phyloP scores from a whole-genome alignment of 2,797 vertebrate species.

The Trichosurus vulpecula region DNA sequence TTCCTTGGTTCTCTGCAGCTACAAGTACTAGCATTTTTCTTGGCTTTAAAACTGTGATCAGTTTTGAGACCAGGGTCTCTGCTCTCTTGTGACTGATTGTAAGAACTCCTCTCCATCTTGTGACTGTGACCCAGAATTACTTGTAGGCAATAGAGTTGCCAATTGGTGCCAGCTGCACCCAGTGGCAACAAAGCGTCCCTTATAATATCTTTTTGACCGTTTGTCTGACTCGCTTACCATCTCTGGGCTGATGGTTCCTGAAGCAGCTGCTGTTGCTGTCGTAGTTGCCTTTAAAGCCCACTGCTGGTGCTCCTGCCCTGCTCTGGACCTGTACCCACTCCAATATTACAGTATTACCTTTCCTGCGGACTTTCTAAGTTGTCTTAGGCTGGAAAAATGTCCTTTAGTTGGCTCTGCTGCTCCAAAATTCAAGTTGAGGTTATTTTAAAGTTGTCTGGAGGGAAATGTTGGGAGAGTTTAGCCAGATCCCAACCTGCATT shows the following conservation, averaged over 20 bases:
- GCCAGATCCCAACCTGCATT: no score
- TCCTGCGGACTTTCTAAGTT: neutral
- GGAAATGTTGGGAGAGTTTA: neutral
- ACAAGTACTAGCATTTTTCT: neutral
- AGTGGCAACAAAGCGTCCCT: neutral
- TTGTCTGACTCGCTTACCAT: neutral
- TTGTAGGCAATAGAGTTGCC: neutral
- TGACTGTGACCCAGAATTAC: neutral
- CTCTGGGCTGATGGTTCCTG: neutral
- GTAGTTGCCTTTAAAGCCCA: neutral
- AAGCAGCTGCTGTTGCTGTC: neutral
- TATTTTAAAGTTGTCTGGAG: neutral
- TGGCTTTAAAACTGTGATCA: neutral
- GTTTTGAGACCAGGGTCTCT: neutral
- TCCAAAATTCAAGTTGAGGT: neutral
- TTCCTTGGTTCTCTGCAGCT: neutral
- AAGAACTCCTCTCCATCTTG: neutral
- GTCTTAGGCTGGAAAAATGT: neutral
- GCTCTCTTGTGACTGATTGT: neutral
- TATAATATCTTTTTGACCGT: neutral
- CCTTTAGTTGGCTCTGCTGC: neutral
- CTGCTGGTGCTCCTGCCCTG: neutral
- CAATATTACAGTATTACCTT: neutral
- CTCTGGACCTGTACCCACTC: neutral
- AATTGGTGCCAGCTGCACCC: neutral